A percentile compares a stretch with the other conserved stretches of the same genome.
phyloP scores from a whole-genome alignment of 1,140 invertebrate genomes.

The Calliopsis andreniformis region DNA sequence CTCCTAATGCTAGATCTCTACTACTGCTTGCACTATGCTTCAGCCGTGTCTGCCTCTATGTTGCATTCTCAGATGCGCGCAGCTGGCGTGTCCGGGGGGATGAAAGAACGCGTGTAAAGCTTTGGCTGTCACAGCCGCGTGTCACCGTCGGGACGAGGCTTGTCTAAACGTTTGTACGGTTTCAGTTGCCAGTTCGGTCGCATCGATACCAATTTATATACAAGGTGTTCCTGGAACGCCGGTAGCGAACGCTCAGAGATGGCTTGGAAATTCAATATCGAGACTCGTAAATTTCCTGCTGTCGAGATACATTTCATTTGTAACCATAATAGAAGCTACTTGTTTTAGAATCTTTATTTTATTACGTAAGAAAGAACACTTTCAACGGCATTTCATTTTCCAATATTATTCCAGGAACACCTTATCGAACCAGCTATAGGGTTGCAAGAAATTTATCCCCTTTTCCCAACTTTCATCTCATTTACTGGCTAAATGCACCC shows the following conservation, averaged over 20 bases:
- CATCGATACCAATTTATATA: neutral
- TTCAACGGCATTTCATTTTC: too few species aligned
- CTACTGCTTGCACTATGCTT: conserved; percentile 17
- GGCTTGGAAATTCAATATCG: neutral
- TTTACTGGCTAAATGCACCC: neutral
- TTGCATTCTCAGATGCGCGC: conserved; percentile 10
- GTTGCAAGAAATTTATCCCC: neutral
- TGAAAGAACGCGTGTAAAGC: conserved; percentile 37
- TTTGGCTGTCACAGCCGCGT: conserved; percentile 40
- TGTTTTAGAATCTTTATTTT: too few species aligned
- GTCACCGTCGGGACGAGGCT: conserved; percentile 39
- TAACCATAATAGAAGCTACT: too few species aligned
- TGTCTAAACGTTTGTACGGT: conserved; percentile 34
- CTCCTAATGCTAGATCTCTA: conserved; percentile 20
- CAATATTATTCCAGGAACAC: neutral
- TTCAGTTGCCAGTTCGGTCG: conserved; percentile 42
- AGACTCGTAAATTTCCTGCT: neutral
- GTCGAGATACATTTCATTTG: too few species aligned
- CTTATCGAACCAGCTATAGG: neutral
- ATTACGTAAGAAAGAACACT: too few species aligned
- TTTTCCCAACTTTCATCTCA: neutral
- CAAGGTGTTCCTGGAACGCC: neutral
- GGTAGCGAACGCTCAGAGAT: neutral
- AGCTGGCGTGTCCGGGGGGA: conserved; percentile 18
- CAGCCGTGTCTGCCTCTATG: neutral